phyloP scores from a whole-genome alignment of 1,140 invertebrate genomes.

The Pentalonia nigronervosa region DNA sequence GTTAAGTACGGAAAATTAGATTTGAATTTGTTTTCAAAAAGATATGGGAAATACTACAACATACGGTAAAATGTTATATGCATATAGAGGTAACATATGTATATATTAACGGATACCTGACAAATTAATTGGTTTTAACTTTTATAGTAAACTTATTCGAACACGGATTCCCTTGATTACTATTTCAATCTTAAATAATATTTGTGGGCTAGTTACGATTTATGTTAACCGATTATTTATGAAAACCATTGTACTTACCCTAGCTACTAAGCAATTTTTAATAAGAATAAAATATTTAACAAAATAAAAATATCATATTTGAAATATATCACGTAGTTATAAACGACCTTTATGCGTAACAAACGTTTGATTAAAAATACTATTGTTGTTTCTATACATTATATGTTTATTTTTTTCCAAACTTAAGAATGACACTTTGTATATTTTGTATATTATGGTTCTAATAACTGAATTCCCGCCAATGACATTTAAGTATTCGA shows the following conservation, averaged over 20 bases:
- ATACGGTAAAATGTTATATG: background rate
- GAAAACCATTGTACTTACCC: background rate
- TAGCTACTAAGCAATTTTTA: background rate
- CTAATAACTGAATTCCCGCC: background rate
- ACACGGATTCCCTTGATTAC: background rate
- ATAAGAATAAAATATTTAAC: background rate
- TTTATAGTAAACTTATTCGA: background rate
- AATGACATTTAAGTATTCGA: background rate
- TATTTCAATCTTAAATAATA: background rate
- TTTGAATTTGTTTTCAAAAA: background rate
- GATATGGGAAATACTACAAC: background rate
- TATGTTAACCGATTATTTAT: background rate
- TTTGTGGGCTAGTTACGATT: background rate
- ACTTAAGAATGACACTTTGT: background rate
- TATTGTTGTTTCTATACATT: background rate
- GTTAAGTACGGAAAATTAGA: background rate
- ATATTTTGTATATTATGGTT: background rate
- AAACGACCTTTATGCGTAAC: background rate
- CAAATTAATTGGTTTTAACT: background rate
- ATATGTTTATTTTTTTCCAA: background rate
- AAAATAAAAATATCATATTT: background rate
- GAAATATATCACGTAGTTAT: background rate
- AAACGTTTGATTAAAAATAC: background rate
- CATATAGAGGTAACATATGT: too few relatives aligned
- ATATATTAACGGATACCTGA: background rate